Conservation (phyloP, 2,797 vertebrate genomes). For the Emydoidea blandingii region DNA sequence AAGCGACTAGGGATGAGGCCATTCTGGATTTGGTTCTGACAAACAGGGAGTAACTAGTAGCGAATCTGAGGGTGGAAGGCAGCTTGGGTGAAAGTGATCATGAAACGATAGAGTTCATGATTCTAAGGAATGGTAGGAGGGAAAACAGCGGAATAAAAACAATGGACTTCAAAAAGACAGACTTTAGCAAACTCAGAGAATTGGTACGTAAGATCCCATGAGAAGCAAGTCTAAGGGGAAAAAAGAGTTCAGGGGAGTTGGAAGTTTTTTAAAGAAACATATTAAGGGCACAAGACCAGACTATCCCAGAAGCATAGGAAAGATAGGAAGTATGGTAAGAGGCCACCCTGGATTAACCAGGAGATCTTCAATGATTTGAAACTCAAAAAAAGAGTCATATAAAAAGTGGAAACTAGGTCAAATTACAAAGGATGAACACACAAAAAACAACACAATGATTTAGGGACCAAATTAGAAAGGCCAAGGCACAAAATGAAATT, state of each 20-base stretch:
- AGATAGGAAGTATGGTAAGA: no score
- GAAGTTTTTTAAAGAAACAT: background rate
- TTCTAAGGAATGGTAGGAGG: background rate
- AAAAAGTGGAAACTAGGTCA: no score
- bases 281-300: background rate
- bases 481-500: no score
- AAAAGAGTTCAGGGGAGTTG: background rate
- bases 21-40: background rate
- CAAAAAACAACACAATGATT: no score
- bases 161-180: background rate
- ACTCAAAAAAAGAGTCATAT: no score
- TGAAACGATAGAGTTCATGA: no score
- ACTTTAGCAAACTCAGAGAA: background rate
- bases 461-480: no score
- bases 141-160: background rate
- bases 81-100: background rate
- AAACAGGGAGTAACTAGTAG: background rate
- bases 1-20: background rate
- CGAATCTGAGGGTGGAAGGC: background rate
- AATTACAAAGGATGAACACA: no score
- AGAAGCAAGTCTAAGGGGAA: no score
- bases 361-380: no score
- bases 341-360: no score
- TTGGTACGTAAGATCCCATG: no score
- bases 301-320: background rate